A percentile compares a stretch with the other conserved stretches of the same genome.
These are phyloP conservation scores for Harlomillsia oculata DNA, from an alignment of 1,140 invertebrate genomes.

Conservation along the genomic window DNA sequence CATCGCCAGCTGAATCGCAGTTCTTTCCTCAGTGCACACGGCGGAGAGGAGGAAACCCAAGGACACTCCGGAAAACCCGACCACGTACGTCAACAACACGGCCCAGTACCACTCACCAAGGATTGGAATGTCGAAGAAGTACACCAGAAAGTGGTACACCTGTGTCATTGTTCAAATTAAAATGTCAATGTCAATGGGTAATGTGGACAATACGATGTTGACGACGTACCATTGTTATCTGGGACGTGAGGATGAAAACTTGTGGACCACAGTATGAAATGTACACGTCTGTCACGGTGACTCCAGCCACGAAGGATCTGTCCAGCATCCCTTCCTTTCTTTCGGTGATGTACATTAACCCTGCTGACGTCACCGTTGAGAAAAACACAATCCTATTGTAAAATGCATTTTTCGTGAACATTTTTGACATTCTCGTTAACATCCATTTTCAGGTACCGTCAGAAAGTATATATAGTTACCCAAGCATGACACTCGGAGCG, in stretches of 20 bases:
- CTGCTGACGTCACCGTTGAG: slow-evolving; percentile 62
- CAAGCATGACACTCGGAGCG: slow-evolving; percentile 63
- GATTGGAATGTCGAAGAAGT: not conserved
- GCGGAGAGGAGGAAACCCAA: not conserved
- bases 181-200: no score
- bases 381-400: slow-evolving; percentile 44
- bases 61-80: slow-evolving; percentile 8
- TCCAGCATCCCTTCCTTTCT: slow-evolving; percentile 68
- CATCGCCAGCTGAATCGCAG: slow-evolving; percentile 81
- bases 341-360: slow-evolving; percentile 68
- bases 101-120: not conserved
- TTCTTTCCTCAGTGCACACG: slow-evolving; percentile 60
- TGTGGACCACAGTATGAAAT: slow-evolving; percentile 11
- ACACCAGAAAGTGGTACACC: no score
- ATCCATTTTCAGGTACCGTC: not conserved
- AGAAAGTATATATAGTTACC: slow-evolving; percentile 37
- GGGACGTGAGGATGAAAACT: no score
- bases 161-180: no score
- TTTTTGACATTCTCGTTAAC: not conserved
- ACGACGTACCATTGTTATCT: not conserved
- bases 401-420: not conserved
- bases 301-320: slow-evolving; percentile 61
- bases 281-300: slow-evolving; percentile 45
- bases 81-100: not conserved
- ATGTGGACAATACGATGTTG: no score